These are phyloP conservation scores for Myrmophylax atrothorax DNA, from an alignment of 2,113 vertebrate genomes.

Conservation along the genomic window DNA sequence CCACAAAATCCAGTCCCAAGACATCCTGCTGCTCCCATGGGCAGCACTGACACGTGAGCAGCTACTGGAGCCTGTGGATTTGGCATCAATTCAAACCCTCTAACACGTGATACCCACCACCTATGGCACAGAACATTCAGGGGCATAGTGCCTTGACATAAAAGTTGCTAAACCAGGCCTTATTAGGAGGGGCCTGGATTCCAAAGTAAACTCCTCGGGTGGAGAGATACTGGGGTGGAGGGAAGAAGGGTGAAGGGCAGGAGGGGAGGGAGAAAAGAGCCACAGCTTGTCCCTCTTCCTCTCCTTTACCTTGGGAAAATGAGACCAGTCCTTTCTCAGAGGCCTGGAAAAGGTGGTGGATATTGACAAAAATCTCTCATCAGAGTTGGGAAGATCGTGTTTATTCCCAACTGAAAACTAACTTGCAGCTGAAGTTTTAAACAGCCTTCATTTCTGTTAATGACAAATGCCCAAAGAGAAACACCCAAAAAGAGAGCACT, in stretches of 20 bases:
- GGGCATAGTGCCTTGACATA: neutral
- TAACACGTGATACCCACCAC: neutral
- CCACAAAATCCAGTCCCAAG: neutral
- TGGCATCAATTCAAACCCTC: fast-evolving
- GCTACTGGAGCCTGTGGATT: fast-evolving
- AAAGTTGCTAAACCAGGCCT: neutral
- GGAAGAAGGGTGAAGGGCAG: neutral
- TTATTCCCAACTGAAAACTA: neutral
- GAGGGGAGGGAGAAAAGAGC: neutral
- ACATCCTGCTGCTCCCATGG: neutral
- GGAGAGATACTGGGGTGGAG: fast-evolving
- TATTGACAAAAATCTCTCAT: neutral
- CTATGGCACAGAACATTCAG: neutral
- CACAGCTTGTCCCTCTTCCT: neutral
- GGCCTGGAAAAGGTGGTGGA: neutral
- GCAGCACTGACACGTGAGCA: neutral
- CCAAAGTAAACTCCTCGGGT: neutral
- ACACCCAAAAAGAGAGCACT: neutral
- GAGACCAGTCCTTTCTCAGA: neutral
- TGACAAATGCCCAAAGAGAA: neutral
- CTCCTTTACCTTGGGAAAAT: neutral
- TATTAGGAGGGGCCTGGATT: neutral
- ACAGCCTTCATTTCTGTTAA: neutral
- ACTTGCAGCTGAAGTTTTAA: neutral
- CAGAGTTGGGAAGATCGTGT: neutral